A percentile compares a stretch with the other conserved stretches of the same genome.
These are phyloP conservation scores for Aphidius colemani DNA, from an alignment of 2,888 invertebrate species.

Conservation along the genomic window DNA sequence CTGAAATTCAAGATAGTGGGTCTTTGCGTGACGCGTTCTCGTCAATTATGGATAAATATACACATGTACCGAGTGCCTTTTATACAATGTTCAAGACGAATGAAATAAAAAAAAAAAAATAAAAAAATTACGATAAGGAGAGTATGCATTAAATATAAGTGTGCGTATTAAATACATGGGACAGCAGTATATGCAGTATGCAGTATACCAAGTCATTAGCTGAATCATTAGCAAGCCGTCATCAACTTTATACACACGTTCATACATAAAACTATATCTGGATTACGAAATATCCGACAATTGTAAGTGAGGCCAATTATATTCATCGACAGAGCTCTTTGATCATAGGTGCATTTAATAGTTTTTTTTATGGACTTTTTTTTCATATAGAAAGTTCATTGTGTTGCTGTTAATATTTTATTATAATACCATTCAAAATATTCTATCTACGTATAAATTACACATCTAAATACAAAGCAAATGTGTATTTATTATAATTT, in stretches of 20 bases:
- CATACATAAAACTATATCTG: neutral
- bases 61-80: slow-evolving; percentile 19
- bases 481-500: no score
- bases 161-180: slow-evolving; percentile 17
- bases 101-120: slow-evolving; percentile 28
- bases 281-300: slow-evolving; percentile 11
- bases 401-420: no score
- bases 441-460: no score
- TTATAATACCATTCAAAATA: no score
- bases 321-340: no score
- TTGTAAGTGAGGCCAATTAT: neutral
- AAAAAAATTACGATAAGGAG: slow-evolving; percentile 32
- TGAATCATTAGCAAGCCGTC: slow-evolving; percentile 36
- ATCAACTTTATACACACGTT: slow-evolving; percentile 30
- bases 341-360: no score
- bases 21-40: slow-evolving; percentile 52
- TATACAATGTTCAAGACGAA: neutral
- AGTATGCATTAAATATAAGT: neutral
- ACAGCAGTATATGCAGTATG: slow-evolving; percentile 24
- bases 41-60: slow-evolving; percentile 56
- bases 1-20: slow-evolving; percentile 26
- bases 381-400: no score
- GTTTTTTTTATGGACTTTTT: no score
- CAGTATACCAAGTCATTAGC: slow-evolving; percentile 25
- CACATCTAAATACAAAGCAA: no score